Percentiles rank a stretch among this genome's conserved stretches.
Evolutionary conservation across 92 coral and sea anemone species (phyloP).

Genomic region (Heliopora coerulea): DNA sequence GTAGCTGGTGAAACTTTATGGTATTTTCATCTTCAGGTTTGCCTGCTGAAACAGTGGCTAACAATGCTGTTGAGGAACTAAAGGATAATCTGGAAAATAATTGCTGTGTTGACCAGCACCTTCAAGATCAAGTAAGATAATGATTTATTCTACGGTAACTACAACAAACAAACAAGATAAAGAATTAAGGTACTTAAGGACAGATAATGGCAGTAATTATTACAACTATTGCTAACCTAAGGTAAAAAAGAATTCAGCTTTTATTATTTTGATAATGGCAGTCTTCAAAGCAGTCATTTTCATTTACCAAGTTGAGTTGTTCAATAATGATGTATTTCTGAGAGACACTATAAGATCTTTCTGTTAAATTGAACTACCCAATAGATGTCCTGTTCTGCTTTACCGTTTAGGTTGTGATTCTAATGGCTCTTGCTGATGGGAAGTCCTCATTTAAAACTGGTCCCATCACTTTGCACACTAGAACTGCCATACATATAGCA

Average conservation of each 20-base stretch:
- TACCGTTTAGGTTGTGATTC: slow-evolving; percentile 70
- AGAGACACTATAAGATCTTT: no score
- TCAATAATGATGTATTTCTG: no score
- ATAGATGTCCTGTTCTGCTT: background rate
- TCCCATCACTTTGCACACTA: slow-evolving; percentile 92
- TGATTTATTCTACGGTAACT: no score
- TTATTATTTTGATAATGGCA: no score
- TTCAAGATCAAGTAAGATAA: slow-evolving; percentile 91
- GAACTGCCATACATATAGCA: slow-evolving; percentile 94
- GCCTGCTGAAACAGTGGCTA: slow-evolving; percentile 80
- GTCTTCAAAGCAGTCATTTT: no score
- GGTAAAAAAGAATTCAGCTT: no score
- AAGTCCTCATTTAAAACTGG: slow-evolving; percentile 80
- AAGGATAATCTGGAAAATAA: slow-evolving; percentile 61
- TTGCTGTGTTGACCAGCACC: slow-evolving; percentile 87
- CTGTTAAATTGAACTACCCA: background rate
- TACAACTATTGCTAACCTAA: no score
- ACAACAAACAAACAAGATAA: no score
- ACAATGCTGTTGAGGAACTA: slow-evolving; percentile 79
- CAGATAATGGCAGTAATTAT: no score
- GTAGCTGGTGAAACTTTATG: background rate
- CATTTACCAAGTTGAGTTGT: no score
- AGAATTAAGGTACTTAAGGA: no score
- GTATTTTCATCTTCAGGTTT: slow-evolving; percentile 57
- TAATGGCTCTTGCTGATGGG: slow-evolving; percentile 94